Evolutionary conservation across 2,113 vertebrate genomes (phyloP), one percentile per base, ranked within the genome.

Genomic region (Pandion haliaetus): DNA sequence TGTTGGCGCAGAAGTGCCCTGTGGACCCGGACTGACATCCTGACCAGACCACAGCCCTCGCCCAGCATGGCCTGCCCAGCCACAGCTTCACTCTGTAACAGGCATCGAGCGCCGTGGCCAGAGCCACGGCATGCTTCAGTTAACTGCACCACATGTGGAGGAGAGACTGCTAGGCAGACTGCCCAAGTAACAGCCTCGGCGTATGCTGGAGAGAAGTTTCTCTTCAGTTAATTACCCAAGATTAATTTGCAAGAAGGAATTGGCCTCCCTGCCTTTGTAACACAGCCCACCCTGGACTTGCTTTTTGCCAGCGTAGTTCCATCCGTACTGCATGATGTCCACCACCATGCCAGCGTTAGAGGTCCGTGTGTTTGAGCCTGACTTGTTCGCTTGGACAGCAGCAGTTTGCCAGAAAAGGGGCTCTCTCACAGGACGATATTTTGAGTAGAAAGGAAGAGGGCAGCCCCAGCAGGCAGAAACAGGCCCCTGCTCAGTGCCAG

Each of bases 311-410:
- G 12, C 0, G 2, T 1, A 13, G 58, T 3, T 54, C 55, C 0
- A 0, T 2, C 2, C 2, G 5, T 6, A 7, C 24, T 1, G 14
- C 28, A 28, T 0, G 2, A 73, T 0, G 1, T 4, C 10, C 58
- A 17, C 7, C 55, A 44, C 12, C 36, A 24, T 1, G 0, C 1
- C 17, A 36, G 36, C 0, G 1, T 3, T 3, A 9, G 17, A 28
- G 2, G 8, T 38, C 23, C 29, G 2, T 0, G 3, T 13, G 25
- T 18, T 25, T 24, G 45, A 77, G 47, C n/a, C 47, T 7, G 3
- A 2, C 25, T 4, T 8, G 25, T 9, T 12, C 62, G 24, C 10
- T 8, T 38, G 49, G 47, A 31, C 44, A 32, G 29, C 45, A 40
- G 54, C 82, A 17, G 26, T 3, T 1, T 2, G 9, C 9, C 31